A percentile compares a stretch with the other conserved stretches of the same genome.
Conservation (phyloP, 1,140 invertebrate species). For the Drosophila pallidifrons region DNA sequence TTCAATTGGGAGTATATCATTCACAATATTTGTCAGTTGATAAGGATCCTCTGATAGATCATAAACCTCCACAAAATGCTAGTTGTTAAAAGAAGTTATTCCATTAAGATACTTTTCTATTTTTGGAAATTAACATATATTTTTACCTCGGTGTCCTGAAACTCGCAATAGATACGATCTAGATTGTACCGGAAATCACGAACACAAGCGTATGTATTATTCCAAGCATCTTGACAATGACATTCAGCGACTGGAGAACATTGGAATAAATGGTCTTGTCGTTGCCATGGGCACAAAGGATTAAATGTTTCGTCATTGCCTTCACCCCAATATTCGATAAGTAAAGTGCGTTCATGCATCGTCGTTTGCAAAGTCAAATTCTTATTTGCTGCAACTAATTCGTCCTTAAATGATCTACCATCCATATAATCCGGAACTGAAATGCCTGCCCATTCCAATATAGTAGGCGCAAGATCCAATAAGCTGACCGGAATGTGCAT, state of each 20-base stretch:
- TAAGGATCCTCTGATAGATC: constrained; percentile 88
- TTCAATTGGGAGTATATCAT: constrained; percentile 85
- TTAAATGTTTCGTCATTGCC: constrained; percentile 86
- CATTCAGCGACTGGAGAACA: constrained; percentile 89
- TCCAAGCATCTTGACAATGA: constrained; percentile 93
- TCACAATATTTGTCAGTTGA: constrained; percentile 89
- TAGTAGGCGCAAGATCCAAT: constrained; percentile 93
- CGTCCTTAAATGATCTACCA: constrained; percentile 87
- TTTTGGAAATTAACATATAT: background rate
- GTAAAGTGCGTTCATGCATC: constrained; percentile 86
- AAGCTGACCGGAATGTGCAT: constrained; percentile 88
- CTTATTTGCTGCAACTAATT: constrained; percentile 37
- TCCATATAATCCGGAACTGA: constrained; percentile 84
- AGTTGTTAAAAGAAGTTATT: constrained; percentile 61
- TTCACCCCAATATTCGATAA: constrained; percentile 94
- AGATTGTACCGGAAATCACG: constrained; percentile 86
- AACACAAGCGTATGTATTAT: constrained; percentile 94
- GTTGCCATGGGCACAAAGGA: constrained; percentile 86
- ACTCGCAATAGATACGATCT: constrained; percentile 91
- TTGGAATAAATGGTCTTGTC: constrained; percentile 86
- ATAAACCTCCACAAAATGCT: constrained; percentile 91
- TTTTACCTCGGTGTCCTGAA: constrained; percentile 90
- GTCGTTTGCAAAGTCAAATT: constrained; percentile 22
- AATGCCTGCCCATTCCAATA: constrained; percentile 88
- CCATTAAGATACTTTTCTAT: background rate